A percentile compares a stretch with the other conserved stretches of the same genome.
phyloP scores from a whole-genome alignment of 2,888 invertebrate species.

The Tachina fera region DNA sequence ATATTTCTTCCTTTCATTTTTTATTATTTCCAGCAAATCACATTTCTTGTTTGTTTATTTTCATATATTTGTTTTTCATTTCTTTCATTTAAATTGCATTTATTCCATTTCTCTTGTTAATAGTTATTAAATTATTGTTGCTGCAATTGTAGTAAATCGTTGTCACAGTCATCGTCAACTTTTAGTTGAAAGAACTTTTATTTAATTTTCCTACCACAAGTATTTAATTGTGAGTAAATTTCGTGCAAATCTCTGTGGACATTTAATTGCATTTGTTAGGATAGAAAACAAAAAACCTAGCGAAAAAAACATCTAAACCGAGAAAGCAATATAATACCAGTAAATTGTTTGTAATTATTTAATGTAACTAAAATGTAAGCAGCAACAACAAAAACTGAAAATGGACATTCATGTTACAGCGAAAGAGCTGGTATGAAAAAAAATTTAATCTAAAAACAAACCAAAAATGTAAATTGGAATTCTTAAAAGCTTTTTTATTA shows the following conservation, averaged over 20 bases:
- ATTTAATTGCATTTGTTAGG: conserved; percentile 34
- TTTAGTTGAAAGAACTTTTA: conserved; percentile 17
- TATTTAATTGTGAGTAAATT: conserved; percentile 13
- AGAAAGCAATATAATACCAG: not conserved
- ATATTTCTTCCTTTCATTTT: not conserved
- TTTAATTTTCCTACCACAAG: conserved; percentile 33
- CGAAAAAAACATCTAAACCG: not conserved
- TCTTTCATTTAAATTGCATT: not conserved
- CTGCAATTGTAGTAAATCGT: conserved; percentile 8
- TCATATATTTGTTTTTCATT: not conserved
- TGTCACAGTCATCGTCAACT: conserved; percentile 24
- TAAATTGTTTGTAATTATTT: conserved; percentile 3
- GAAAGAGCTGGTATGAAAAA: not conserved
- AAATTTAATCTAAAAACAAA: not conserved
- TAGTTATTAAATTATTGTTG: not conserved
- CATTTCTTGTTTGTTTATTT: no score
- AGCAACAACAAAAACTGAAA: not conserved
- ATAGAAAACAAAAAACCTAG: not conserved
- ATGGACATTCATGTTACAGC: not conserved
- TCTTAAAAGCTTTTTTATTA: no score
- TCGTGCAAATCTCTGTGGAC: conserved; percentile 17
- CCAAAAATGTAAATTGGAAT: not conserved
- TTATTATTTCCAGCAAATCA: not conserved
- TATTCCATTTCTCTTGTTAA: not conserved
- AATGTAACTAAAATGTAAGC: not conserved